phyloP scores from a whole-genome alignment of 2,797 vertebrate genomes.

The Echiichthys vipera region DNA sequence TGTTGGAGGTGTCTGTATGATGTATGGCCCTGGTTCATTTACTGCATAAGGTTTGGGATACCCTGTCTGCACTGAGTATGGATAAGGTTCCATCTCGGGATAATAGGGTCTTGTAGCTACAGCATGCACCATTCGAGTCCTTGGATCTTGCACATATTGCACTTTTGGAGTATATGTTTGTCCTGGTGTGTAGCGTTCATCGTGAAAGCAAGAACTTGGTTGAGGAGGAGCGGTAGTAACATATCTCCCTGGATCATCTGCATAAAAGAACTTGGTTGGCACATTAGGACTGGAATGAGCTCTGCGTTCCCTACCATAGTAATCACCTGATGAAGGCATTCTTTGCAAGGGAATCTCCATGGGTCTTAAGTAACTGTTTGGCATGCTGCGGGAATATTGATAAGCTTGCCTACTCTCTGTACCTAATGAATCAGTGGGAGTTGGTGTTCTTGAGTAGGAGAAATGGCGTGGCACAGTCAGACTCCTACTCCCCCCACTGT shows the following conservation, averaged over 20 bases:
- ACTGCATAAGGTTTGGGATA: conserved; percentile 84
- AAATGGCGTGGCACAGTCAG: conserved; percentile 90
- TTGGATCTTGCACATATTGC: conserved; percentile 86
- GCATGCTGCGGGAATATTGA: conserved; percentile 86
- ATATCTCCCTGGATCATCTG: conserved; percentile 88
- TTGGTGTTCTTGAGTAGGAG: conserved; percentile 89
- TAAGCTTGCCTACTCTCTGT: conserved; percentile 86
- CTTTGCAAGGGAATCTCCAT: conserved; percentile 81
- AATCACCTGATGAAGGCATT: conserved; percentile 86
- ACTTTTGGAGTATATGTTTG: conserved; percentile 83
- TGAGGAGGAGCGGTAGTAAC: conserved; percentile 81
- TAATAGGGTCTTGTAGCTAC: conserved; percentile 84
- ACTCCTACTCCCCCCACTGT: conserved; percentile 82
- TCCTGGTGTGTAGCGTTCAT: conserved; percentile 83
- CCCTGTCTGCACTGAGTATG: conserved; percentile 76
- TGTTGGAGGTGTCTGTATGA: conserved; percentile 91
- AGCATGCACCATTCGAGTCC: conserved; percentile 84
- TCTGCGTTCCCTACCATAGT: conserved; percentile 86
- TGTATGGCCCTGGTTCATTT: conserved; percentile 88
- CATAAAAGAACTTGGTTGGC: conserved; percentile 93
- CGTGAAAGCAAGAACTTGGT: conserved; percentile 84
- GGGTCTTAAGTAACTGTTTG: conserved; percentile 86
- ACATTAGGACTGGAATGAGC: conserved; percentile 87
- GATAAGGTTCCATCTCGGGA: conserved; percentile 83
- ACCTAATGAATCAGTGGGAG: conserved; percentile 91